Evolutionary conservation across 2,888 invertebrate species (phyloP).

Genomic region (Hydriomena furcata): DNA sequence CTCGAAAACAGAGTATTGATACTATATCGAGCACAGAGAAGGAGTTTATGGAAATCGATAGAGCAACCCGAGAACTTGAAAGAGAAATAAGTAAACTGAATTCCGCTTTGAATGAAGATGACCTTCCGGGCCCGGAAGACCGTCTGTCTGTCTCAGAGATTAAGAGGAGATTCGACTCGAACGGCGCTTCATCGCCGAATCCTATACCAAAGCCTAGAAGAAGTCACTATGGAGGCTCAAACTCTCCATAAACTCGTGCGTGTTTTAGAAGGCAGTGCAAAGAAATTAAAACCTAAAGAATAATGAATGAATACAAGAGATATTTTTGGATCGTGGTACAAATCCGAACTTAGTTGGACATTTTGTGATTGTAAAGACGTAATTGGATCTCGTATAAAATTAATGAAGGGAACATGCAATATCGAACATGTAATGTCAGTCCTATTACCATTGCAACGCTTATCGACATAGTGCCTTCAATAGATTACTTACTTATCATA

Average conservation of each 20-base stretch:
- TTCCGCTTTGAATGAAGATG: conserved; percentile 73
- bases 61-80: conserved; percentile 71
- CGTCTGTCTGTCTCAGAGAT: conserved; percentile 74
- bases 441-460: conserved; percentile 12
- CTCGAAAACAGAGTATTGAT: conserved; percentile 69
- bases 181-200: conserved; percentile 75
- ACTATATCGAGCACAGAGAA: conserved; percentile 75
- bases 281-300: neutral
- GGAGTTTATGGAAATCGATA: conserved; percentile 77
- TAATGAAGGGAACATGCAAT: conserved; percentile 36
- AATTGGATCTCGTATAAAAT: conserved; percentile 40
- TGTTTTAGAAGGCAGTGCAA: neutral
- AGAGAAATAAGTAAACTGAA: conserved; percentile 76
- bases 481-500: conserved; percentile 1
- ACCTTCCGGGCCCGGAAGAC: conserved; percentile 53
- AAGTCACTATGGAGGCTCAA: conserved; percentile 70
- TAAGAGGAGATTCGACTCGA: conserved; percentile 79
- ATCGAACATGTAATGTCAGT: conserved; percentile 14
- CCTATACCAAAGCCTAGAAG: conserved; percentile 84
- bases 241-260: conserved; percentile 46
- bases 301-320: neutral
- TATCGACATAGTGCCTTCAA: conserved; percentile 26
- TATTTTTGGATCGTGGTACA: conserved; percentile 4
- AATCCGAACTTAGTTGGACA: conserved; percentile 4
- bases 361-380: conserved; percentile 26